Base-by-base conservation (phyloP, 2,797 vertebrate genomes). In the Bradypus variegatus region DNA sequence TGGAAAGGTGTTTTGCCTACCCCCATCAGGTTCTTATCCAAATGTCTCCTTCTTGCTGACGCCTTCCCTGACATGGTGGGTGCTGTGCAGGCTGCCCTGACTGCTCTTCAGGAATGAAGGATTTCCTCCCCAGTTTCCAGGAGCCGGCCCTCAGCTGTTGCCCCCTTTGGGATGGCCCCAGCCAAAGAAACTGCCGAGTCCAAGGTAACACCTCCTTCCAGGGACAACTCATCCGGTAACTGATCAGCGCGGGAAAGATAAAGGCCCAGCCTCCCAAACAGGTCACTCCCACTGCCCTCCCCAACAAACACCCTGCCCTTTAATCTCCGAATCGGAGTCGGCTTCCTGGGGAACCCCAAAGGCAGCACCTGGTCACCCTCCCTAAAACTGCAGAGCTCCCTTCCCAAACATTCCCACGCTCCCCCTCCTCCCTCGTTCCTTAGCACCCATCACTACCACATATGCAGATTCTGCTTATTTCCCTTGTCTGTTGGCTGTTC, bases 191-290 rank as follows among this genome's bases (percentile, higher is more conserved):
- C 27, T 67, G 60, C 13, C 36, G 36, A 55, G 53, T 38, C 38
- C 50, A 18, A 62, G 79, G 85, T 19, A 3, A 13, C 6, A 6
- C 53, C 50, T 77, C 50, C 72, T 41, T 81, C 65, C 21, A 33
- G 36, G 23, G 58, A 50, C 45, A 41, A 58, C 67, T 67, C 15
- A 11, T n/a, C 53, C 62, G n/a, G 14, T 3, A 2, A 41, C 25
- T 1, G 11, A 27, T 5, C 53, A 14, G 4, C 36, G 48, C 3
- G 18, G 2, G 33, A 16, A 9, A 8, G 6, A 0, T 10, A 62
- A n/a, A 48, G n/a, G 53, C 18, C 55, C 18, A 50, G 16, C 55
- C 6, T 15, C 21, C 33, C 45, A 8, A 7, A 15, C 31, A 6
- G 2, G 19, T 3, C 29, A 16, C 38, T 58, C 69, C 50, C 55